A percentile compares a stretch with the other conserved stretches of the same genome.
Conservation (phyloP, 1,140 invertebrate species). For the Meloidogyne floridensis region DNA sequence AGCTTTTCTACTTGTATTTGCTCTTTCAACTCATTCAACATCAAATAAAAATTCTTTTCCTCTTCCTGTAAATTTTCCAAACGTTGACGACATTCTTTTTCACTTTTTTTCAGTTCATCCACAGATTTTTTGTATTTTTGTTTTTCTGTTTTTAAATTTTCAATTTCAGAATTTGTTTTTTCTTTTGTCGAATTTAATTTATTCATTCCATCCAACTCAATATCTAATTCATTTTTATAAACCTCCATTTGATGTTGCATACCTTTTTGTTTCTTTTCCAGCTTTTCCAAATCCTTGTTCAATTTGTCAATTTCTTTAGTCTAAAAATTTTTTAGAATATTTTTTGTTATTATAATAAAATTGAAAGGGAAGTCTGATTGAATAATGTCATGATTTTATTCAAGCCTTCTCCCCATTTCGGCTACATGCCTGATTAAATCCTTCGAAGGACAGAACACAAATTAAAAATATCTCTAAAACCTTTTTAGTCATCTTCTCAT, state of each 20-base stretch:
- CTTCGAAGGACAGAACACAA: not conserved
- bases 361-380: not conserved
- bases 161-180: not conserved
- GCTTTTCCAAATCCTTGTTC: not conserved
- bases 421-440: not conserved
- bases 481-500: not conserved
- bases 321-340: not conserved
- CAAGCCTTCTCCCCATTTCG: too few relatives aligned
- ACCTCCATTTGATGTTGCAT: not conserved
- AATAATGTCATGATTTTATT: too few relatives aligned
- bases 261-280: not conserved
- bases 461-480: not conserved
- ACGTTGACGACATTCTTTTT: not conserved
- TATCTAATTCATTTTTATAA: not conserved
- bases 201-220: not conserved
- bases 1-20: not conserved
- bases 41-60: not conserved
- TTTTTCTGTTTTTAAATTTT: not conserved
- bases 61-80: not conserved
- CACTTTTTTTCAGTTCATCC: not conserved
- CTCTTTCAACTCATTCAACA: not conserved
- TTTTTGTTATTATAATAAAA: not conserved
- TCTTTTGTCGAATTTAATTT: not conserved
- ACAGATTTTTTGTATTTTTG: not conserved
- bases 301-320: not conserved